Percentiles rank a stretch among this genome's conserved stretches.
Evolutionary conservation across 2,888 invertebrate genomes (phyloP).

Genomic region (Trachelus troglodyta): DNA sequence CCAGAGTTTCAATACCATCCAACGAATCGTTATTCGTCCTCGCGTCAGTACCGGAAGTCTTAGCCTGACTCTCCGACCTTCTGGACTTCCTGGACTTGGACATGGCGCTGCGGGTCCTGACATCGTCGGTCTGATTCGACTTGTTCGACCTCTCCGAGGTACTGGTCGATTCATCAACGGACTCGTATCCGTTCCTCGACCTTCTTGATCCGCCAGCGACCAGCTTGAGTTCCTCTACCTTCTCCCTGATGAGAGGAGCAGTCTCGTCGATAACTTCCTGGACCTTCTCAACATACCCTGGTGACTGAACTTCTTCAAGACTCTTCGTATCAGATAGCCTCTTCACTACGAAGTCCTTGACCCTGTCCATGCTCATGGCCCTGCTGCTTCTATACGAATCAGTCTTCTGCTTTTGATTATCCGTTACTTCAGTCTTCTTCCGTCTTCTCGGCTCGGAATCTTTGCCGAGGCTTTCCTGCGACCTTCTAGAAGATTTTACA

Average conservation of each 20-base stretch:
- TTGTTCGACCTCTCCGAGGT: slow-evolving; percentile 17
- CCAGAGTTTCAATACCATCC: slow-evolving; percentile 18
- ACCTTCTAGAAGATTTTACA: slow-evolving; percentile 7
- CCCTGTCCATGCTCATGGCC: slow-evolving; percentile 43
- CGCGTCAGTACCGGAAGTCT: slow-evolving; percentile 3
- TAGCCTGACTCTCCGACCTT: neutral
- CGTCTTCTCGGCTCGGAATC: neutral
- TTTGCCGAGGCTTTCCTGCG: neutral
- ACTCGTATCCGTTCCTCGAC: neutral
- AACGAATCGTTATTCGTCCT: slow-evolving; percentile 13
- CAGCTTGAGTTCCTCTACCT: slow-evolving; percentile 48
- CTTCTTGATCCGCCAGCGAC: slow-evolving; percentile 5
- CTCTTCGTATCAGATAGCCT: slow-evolving; percentile 42
- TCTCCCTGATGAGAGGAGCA: slow-evolving; percentile 49
- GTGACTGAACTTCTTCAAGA: slow-evolving; percentile 48
- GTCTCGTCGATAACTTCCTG: slow-evolving; percentile 56
- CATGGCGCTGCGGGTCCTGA: slow-evolving; percentile 17
- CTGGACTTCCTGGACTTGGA: slow-evolving; percentile 14
- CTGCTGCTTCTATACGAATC: slow-evolving; percentile 3
- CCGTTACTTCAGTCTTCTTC: slow-evolving; percentile 17
- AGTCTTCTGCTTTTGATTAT: slow-evolving; percentile 16
- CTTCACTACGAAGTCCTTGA: slow-evolving; percentile 43
- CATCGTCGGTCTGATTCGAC: slow-evolving; percentile 25
- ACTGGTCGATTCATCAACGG: slow-evolving; percentile 17
- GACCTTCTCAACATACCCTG: slow-evolving; percentile 51